Evolutionary conservation across 2,113 vertebrate species (phyloP), one percentile per base, ranked within the genome.

Genomic region (Etia nguti): DNA sequence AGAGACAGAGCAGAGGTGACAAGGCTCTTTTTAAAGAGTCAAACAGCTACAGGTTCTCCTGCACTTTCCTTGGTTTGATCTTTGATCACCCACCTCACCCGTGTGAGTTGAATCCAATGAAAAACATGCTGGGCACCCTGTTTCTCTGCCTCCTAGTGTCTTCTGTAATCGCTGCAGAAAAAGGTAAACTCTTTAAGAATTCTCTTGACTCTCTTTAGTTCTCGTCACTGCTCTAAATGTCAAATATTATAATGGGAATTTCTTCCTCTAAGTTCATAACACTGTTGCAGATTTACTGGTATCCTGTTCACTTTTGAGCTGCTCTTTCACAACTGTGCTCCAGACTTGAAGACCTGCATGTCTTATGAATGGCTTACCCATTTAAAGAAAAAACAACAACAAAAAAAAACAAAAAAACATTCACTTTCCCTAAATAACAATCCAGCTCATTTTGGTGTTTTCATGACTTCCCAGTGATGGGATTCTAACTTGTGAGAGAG

Each of bases 151-250:
- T 95, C 20, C 81, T 96, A 62, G 48, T 89, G 31, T 87, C 86
- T 60, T 90, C 88, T 80, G 94, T 84, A 60, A 4, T 20, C 4
- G 86, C 93, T 31, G 57, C 88, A 38, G 90, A 95, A 26, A 87
- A 94, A 92, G 95, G 96, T 97, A 93, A 92, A 79, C 20, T 43
- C 2, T 80, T 57, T 43, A 79, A 80, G 15, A 50, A 6, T 26
- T 10, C 6, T 54, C 26, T 29, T 5, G 38, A 31, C 26, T 31
- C 70, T 50, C 43, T 20, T 11, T 75, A 75, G 41, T 20, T 20
- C 10, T 52, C 10, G 2, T 50, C 26, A 77, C 73, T 77, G 24
- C 24, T 75, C 9, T 75, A 48, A 75, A 29, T 48, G 15, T 75
- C 24, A 75, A 5, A 75, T 29, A 75, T 48, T 75, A 3, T 10